phyloP scores from a whole-genome alignment of 2,113 vertebrate species.

The Eudyptes chrysolophus region DNA sequence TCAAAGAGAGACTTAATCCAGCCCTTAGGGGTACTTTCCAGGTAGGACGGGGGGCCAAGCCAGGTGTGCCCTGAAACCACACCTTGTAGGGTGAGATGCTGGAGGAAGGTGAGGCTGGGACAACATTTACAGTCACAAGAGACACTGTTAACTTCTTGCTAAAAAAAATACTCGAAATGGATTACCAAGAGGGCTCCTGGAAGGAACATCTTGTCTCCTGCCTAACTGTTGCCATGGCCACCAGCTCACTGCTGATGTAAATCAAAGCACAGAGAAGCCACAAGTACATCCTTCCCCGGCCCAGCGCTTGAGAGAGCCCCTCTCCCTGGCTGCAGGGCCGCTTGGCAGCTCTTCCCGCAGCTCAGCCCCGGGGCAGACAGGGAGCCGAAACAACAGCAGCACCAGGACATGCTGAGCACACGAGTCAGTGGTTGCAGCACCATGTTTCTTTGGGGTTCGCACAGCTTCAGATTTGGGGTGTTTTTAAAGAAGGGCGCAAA shows the following conservation, averaged over 20 bases:
- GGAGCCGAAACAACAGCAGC: background rate
- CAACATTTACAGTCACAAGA: background rate
- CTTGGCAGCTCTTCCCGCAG: background rate
- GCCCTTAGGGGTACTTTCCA: background rate
- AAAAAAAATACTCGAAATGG: background rate
- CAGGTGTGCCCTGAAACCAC: background rate
- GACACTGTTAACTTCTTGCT: background rate
- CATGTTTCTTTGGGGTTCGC: background rate
- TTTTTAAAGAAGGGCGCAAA: background rate
- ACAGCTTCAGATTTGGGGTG: background rate
- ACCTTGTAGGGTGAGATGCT: background rate
- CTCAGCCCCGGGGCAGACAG: background rate
- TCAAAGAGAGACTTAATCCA: background rate
- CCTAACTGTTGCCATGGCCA: slow-evolving; percentile 45
- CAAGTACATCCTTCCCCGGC: background rate
- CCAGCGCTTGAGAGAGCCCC: background rate
- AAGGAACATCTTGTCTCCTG: slow-evolving; percentile 26
- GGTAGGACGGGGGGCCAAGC: background rate
- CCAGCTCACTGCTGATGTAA: slow-evolving; percentile 8
- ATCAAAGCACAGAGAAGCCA: background rate
- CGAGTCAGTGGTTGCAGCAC: background rate
- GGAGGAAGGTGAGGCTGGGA: background rate
- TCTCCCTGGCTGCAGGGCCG: background rate
- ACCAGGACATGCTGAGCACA: fast-evolving
- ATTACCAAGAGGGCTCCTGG: background rate